A percentile compares a stretch with the other conserved stretches of the same genome.
Evolutionary conservation across 2,797 vertebrate genomes (phyloP).

Genomic region (Lacerta viridis): DNA sequence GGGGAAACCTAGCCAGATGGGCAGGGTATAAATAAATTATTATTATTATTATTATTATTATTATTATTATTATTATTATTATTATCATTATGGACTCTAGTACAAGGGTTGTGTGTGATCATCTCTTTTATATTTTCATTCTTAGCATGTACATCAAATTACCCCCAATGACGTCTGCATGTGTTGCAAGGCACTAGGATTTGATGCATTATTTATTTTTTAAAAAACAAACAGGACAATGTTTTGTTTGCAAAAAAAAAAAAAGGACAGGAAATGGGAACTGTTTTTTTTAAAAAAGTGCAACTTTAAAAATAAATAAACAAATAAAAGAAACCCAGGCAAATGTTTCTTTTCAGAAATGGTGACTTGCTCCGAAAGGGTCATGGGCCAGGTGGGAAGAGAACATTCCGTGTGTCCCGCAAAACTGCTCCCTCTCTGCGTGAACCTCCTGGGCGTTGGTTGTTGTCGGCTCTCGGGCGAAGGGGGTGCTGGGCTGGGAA

Average conservation of each 20-base stretch:
- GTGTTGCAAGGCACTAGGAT: neutral
- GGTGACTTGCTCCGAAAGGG: slow-evolving; percentile 32
- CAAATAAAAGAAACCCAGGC: neutral
- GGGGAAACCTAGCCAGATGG: no score
- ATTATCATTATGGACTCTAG: no score
- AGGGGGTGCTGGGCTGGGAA: neutral
- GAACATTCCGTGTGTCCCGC: slow-evolving; percentile 70
- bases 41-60: no score
- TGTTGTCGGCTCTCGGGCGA: slow-evolving; percentile 40
- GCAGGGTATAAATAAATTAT: no score
- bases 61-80: no score
- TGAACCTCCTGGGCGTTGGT: neutral
- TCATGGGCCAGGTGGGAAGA: slow-evolving; percentile 64
- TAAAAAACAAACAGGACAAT: neutral
- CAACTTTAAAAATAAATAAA: no score
- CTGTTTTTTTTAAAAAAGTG: no score
- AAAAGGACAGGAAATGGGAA: neutral
- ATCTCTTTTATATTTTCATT: no score
- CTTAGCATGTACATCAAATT: no score
- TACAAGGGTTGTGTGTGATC: no score
- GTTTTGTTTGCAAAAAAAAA: neutral
- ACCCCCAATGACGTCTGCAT: no score
- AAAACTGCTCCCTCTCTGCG: slow-evolving; percentile 37
- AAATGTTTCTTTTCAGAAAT: neutral
- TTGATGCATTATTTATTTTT: neutral